phyloP scores from a whole-genome alignment of 1,140 invertebrate species.

The Eupeodes corollae region DNA sequence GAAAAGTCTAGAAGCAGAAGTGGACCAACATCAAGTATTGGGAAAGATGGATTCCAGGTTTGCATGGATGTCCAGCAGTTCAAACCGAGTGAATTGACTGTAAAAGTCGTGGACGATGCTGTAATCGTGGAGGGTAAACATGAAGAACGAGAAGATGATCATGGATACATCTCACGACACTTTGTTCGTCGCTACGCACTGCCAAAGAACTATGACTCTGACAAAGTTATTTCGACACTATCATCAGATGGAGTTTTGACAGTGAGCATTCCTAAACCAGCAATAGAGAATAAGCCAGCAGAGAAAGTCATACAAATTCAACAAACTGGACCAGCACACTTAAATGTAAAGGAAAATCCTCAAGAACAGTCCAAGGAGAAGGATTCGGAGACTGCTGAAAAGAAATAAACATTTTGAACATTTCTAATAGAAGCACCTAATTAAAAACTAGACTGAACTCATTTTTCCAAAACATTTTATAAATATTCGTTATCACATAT shows the following conservation, averaged over 20 bases:
- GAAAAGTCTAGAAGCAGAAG: background rate
- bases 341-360: no score
- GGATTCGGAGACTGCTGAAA: no score
- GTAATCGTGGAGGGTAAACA: constrained; percentile 59
- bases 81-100: constrained; percentile 61
- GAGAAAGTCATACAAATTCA: constrained; percentile 38
- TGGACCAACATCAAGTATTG: constrained; percentile 22
- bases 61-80: constrained; percentile 57
- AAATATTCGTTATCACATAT: no score
- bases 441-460: no score
- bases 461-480: no score
- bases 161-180: constrained; percentile 51
- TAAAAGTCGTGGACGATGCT: constrained; percentile 58
- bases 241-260: constrained; percentile 56
- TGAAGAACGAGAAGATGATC: constrained; percentile 50
- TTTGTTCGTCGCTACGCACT: constrained; percentile 53
- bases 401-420: no score
- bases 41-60: constrained; percentile 43
- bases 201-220: constrained; percentile 48
- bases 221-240: constrained; percentile 45
- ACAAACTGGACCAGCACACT: constrained; percentile 26
- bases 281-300: constrained; percentile 27
- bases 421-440: no score
- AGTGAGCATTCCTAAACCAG: constrained; percentile 40
- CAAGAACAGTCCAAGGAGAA: no score